Conservation (phyloP, 2,888 invertebrate genomes). For the Phorcus lineatus region DNA sequence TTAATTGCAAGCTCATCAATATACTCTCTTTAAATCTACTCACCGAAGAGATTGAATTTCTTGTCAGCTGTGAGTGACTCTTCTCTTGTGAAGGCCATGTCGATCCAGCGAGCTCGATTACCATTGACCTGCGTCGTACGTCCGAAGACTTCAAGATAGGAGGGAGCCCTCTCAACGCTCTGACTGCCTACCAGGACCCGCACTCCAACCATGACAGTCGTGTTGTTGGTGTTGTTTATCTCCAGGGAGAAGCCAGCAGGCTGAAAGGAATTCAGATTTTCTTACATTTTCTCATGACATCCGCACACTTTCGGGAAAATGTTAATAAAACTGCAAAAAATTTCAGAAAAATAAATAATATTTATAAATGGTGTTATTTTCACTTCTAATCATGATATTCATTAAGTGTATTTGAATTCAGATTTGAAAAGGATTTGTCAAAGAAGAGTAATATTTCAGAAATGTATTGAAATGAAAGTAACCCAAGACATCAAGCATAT, state of each 20-base stretch:
- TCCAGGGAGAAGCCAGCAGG: constrained; percentile 92
- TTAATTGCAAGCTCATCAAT: not conserved
- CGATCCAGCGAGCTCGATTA: constrained; percentile 87
- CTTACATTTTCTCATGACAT: no score
- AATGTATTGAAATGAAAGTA: no score
- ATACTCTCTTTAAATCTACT: constrained; percentile 37
- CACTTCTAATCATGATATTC: no score
- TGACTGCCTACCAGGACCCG: constrained; percentile 90
- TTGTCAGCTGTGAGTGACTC: constrained; percentile 95
- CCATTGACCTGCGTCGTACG: constrained; percentile 64
- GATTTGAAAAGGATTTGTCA: no score
- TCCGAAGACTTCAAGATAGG: constrained; percentile 76
- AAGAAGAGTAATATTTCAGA: no score
- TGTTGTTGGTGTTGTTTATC: constrained; percentile 89
- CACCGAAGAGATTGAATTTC: constrained; percentile 83
- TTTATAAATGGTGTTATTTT: no score
- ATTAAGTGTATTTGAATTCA: no score
- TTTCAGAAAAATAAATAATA: no score
- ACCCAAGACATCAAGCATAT: no score
- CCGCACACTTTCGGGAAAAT: no score
- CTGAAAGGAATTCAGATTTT: no score
- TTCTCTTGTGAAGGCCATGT: constrained; percentile 94
- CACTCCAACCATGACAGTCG: constrained; percentile 89
- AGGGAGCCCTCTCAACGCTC: constrained; percentile 86
- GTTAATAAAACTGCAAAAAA: no score